These are phyloP conservation scores for Acrobeloides nanus DNA, from an alignment of 2,888 invertebrate genomes.

Conservation along the genomic window DNA sequence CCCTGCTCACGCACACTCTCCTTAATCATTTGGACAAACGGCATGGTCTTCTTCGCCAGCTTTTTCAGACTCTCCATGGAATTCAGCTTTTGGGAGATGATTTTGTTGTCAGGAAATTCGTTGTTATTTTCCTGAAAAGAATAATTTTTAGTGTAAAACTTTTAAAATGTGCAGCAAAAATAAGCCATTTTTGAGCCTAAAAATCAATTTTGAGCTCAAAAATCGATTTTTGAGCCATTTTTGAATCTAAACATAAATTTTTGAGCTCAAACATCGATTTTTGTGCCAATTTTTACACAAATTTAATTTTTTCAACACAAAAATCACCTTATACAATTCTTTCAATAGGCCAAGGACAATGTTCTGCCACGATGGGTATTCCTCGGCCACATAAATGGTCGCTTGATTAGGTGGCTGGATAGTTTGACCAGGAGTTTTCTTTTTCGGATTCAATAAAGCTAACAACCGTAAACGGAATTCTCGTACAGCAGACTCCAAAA, in stretches of 20 bases:
- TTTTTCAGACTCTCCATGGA: slow-evolving; percentile 74
- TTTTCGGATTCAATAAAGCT: slow-evolving; percentile 38
- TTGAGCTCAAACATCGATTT: no score
- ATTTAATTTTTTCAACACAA: no score
- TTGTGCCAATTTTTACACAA: no score
- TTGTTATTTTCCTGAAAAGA: slow-evolving; percentile 21
- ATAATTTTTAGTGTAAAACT: not conserved
- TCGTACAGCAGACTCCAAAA: slow-evolving; percentile 67
- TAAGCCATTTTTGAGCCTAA: no score
- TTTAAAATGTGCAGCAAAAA: no score
- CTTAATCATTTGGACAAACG: slow-evolving; percentile 83
- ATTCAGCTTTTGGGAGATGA: slow-evolving; percentile 70
- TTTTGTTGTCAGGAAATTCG: slow-evolving; percentile 83
- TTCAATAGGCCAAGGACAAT: slow-evolving; percentile 78
- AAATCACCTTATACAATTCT: slow-evolving; percentile 57
- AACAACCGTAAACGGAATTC: slow-evolving; percentile 41
- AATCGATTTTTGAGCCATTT: no score
- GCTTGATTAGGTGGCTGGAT: slow-evolving; percentile 71
- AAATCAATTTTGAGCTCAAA: no score
- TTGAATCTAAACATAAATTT: no score
- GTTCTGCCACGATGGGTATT: slow-evolving; percentile 89
- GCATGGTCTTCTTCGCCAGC: slow-evolving; percentile 95
- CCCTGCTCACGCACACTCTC: slow-evolving; percentile 74
- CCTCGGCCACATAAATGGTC: slow-evolving; percentile 83
- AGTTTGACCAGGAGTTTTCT: slow-evolving; percentile 54